Percentiles rank a stretch among this genome's conserved stretches.
These are phyloP conservation scores for Dysidea cf. avara DNA, from an alignment of 37 sponge, comb jelly and placozoan genomes.

Conservation along the genomic window DNA sequence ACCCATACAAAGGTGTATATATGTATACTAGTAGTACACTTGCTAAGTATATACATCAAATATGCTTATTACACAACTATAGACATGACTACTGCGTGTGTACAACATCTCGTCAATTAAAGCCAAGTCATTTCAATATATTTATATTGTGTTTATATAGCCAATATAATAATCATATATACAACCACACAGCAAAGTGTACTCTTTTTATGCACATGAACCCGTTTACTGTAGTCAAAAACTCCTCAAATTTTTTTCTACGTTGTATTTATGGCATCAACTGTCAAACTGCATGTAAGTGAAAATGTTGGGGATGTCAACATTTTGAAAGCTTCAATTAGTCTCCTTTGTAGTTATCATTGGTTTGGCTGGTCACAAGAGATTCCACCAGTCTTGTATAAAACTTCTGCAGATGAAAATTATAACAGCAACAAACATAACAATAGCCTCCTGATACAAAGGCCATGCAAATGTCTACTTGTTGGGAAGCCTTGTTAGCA, in stretches of 20 bases:
- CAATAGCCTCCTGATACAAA: not conserved
- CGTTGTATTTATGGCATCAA: slow-evolving; percentile 12
- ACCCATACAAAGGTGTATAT: no score
- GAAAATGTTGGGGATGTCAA: slow-evolving; percentile 34
- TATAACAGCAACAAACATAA: not conserved
- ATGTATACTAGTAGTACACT: no score
- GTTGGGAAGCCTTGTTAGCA: no score
- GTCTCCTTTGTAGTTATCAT: slow-evolving; percentile 17
- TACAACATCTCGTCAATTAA: no score
- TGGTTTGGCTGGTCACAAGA: slow-evolving; percentile 18
- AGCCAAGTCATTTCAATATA: no score
- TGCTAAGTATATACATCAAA: no score
- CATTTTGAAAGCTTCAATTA: slow-evolving; percentile 25
- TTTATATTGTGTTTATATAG: no score
- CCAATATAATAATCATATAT: no score
- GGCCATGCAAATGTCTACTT: not conserved
- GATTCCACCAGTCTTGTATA: slow-evolving; percentile 27
- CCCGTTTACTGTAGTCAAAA: slow-evolving; percentile 40
- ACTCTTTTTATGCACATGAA: no score
- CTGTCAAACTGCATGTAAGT: not conserved
- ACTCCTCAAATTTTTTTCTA: slow-evolving; percentile 38
- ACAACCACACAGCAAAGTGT: no score
- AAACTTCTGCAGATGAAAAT: slow-evolving; percentile 26
- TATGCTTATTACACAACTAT: no score
- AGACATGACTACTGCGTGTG: no score